Conservation (phyloP, 2,113 vertebrate species). For the Falco punctatus region DNA sequence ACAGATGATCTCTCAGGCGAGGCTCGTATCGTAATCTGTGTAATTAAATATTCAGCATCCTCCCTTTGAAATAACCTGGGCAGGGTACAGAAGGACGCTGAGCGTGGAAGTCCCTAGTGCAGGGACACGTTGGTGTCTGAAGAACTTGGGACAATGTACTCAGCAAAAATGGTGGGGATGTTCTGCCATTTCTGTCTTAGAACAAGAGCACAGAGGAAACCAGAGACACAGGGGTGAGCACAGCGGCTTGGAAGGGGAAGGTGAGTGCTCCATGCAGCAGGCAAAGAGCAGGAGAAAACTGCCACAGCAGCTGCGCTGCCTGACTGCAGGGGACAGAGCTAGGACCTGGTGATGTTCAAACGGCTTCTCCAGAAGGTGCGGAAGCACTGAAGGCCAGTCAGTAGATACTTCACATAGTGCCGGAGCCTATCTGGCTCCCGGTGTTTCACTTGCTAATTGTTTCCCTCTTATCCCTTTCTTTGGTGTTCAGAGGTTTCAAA, state of each 20-base stretch:
- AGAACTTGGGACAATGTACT: not conserved
- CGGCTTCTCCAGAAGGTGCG: not conserved
- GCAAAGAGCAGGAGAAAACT: not conserved
- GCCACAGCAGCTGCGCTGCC: not conserved
- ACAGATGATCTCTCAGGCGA: not conserved
- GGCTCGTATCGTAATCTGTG: not conserved
- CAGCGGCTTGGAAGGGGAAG: not conserved
- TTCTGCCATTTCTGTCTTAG: not conserved
- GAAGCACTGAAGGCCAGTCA: not conserved
- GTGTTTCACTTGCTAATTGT: not conserved
- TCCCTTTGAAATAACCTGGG: not conserved
- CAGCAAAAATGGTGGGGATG: not conserved
- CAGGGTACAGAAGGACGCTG: not conserved
- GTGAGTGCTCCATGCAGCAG: fast-evolving
- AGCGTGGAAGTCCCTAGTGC: not conserved
- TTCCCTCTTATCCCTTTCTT: not conserved
- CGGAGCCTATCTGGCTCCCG: not conserved
- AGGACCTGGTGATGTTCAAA: not conserved
- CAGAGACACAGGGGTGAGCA: not conserved
- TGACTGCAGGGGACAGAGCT: not conserved
- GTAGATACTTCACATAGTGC: fast-evolving
- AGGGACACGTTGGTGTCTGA: not conserved
- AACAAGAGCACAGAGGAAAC: not conserved
- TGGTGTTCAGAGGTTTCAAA: not conserved
- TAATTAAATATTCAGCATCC: not conserved